Evolutionary conservation across 2,888 invertebrate genomes (phyloP), one percentile per base, ranked within the genome.

Genomic region (Labia minor): DNA sequence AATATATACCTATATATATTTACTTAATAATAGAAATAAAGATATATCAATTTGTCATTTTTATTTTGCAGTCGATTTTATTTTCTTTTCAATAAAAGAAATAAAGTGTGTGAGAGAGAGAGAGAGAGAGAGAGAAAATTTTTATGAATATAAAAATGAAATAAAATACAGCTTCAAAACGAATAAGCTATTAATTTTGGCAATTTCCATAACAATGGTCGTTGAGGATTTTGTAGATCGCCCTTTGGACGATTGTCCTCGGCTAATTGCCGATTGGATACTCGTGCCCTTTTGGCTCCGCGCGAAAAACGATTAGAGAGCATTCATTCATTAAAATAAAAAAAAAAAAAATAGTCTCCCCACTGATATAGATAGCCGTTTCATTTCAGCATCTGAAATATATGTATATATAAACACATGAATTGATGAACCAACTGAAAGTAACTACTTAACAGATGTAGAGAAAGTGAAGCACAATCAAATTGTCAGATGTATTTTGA

Each of bases 121-220:
- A 33, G 33, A 33, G 49, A 49, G 14, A 26, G 8, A 26, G 26
- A 26, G 26, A 6, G 26, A 8, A 26, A 26, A 26, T 26, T 6
- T 6, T 6, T 6, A 6, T 6, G 8, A 26, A 26, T 6, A 26
- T 6, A 26, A 49, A n/a, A 49, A 49, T 8, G 14, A 49, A 49
- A 49, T 8, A 49, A 49, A 49, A 49, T 10, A 49, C 2, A 49
- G n/a, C 49, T 26, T 26, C 49, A 49, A 49, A 49, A 49, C 49
- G 49, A 49, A 49, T 49, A 49, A 49, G 49, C 49, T 49, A 49
- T 49, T 49, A 49, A 49, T 49, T 49, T 49, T 49, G 49, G 49
- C 49, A 49, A 49, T 49, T 49, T 49, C 49, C 49, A 49, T 49
- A 49, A 49, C 49, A 49, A 49, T 49, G 49, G 49, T 16, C 6